Evolutionary conservation across 2,797 vertebrate species (phyloP).

Genomic region (Pseudochromis fuscus): DNA sequence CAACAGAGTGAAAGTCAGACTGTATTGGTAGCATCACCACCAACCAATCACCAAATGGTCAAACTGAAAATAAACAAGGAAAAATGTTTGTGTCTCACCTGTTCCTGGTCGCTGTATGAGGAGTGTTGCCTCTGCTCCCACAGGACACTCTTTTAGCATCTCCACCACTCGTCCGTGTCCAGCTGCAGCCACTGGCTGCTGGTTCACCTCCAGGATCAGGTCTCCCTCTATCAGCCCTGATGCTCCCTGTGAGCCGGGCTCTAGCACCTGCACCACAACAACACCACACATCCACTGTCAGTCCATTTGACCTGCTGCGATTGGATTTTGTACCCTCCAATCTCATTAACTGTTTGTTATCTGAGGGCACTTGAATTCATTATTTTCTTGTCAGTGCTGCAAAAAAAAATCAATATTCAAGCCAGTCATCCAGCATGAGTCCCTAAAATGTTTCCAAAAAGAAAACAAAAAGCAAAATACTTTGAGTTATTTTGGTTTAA

Average conservation of each 20-base stretch:
- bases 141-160: slow-evolving; percentile 97
- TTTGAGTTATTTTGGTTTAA: background rate
- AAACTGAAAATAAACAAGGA: background rate
- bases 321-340: background rate
- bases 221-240: slow-evolving; percentile 97
- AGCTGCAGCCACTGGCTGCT: slow-evolving; percentile 96
- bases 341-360: background rate
- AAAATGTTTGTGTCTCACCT: slow-evolving; percentile 78
- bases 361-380: too few relatives aligned
- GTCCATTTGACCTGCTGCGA: background rate
- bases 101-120: slow-evolving; percentile 94
- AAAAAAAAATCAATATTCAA: background rate
- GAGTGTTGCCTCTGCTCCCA: slow-evolving; percentile 95
- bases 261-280: slow-evolving; percentile 87
- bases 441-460: slow-evolving; percentile 2
- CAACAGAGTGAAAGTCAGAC: background rate
- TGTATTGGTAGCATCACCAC: background rate
- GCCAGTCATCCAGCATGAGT: background rate
- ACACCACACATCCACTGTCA: slow-evolving; percentile 12
- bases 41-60: background rate
- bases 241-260: slow-evolving; percentile 91
- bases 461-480: background rate
- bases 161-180: slow-evolving; percentile 99
- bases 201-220: slow-evolving; percentile 99
- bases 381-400: background rate